Conservation (phyloP, 2,888 invertebrate species). For the Papilio elwesi region DNA sequence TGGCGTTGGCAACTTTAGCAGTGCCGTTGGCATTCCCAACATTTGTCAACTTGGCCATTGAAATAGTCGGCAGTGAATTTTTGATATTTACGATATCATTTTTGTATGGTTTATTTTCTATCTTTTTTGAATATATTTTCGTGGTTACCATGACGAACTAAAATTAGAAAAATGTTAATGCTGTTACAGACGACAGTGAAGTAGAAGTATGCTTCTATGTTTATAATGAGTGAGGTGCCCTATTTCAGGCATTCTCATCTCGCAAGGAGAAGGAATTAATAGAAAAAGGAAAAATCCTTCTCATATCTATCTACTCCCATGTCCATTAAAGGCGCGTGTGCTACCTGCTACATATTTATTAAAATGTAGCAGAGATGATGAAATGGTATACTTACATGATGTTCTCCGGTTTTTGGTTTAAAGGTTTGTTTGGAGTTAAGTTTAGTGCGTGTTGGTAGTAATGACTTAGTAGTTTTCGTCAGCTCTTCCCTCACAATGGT, state of each 20-base stretch:
- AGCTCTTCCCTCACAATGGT: neutral
- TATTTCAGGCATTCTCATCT: no score
- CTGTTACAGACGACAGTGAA: no score
- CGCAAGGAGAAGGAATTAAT: no score
- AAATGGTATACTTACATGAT: conserved; percentile 8
- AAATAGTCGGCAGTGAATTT: conserved; percentile 1
- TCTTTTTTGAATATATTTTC: conserved; percentile 11
- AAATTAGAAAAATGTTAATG: neutral
- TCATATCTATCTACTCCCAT: no score
- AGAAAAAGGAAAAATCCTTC: no score
- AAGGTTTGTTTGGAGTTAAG: conserved; percentile 3
- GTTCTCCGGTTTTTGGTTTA: conserved; percentile 1
- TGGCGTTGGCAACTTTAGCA: neutral
- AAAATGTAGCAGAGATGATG: no score
- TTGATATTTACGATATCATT: neutral
- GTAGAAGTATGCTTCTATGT: no score
- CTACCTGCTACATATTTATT: no score
- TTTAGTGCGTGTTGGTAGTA: neutral
- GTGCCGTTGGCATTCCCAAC: neutral
- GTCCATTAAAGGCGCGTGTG: no score
- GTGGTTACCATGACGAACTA: conserved; percentile 13
- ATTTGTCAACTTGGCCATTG: conserved; percentile 2
- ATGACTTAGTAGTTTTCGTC: neutral
- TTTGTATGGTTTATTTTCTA: conserved; percentile 6
- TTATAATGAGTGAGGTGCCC: no score